These are phyloP conservation scores for Drosophila novamexicana DNA, from an alignment of 1,140 invertebrate genomes.

Conservation along the genomic window DNA sequence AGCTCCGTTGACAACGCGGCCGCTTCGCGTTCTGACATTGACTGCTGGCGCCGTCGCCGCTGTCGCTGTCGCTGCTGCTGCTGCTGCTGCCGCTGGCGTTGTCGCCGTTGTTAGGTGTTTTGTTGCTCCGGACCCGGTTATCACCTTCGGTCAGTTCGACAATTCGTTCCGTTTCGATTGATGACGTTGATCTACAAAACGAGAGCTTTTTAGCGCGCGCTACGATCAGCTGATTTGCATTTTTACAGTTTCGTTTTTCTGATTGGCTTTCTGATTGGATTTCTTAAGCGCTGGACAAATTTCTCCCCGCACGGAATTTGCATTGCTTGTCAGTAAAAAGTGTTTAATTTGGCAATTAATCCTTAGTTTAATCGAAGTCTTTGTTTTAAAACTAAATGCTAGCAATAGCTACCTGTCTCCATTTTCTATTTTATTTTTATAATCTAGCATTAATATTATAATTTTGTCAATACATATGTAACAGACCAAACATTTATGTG, in stretches of 20 bases:
- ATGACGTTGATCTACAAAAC: conserved; percentile 57
- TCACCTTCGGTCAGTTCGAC: conserved; percentile 45
- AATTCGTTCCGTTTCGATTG: conserved; percentile 55
- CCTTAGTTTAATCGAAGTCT: neutral
- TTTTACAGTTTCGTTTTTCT: conserved; percentile 7
- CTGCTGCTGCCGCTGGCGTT: conserved; percentile 9
- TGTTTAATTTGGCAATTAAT: neutral
- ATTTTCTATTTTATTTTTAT: too few species aligned
- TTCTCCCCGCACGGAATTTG: neutral
- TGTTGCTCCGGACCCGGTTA: conserved; percentile 42
- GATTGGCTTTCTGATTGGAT: conserved; percentile 2
- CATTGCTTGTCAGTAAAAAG: too few species aligned
- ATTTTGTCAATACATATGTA: neutral
- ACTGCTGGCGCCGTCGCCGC: conserved; percentile 51
- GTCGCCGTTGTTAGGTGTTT: conserved; percentile 35
- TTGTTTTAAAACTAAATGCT: too few species aligned
- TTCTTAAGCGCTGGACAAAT: neutral
- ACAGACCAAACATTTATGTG: neutral
- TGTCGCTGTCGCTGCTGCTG: conserved; percentile 35
- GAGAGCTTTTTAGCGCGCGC: conserved; percentile 20
- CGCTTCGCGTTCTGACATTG: conserved; percentile 77
- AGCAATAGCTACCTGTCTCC: too few species aligned
- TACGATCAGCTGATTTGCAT: conserved; percentile 57
- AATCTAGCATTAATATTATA: neutral
- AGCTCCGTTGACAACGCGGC: conserved; percentile 76